phyloP scores from a whole-genome alignment of 2,113 vertebrate genomes.

The Gymnocephalus cernua region DNA sequence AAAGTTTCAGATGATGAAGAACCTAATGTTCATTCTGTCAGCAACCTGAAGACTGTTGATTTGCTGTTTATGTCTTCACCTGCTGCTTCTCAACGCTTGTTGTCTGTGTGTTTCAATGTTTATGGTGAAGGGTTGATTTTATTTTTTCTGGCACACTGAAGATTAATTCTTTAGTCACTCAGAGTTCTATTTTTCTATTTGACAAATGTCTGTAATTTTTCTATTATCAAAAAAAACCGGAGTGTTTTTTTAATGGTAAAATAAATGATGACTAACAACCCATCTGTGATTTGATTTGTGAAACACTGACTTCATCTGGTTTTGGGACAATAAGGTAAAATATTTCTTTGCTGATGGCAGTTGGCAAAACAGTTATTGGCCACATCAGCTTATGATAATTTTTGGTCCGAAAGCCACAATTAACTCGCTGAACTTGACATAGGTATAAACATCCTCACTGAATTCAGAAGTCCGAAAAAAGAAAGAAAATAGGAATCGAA shows the following conservation, averaged over 20 bases:
- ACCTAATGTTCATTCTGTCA: not conserved
- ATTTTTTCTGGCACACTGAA: conserved; percentile 55
- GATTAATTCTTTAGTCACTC: conserved; percentile 55
- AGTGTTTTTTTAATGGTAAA: conserved; percentile 59
- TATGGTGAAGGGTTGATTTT: conserved; percentile 38
- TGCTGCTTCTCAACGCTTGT: conserved; percentile 55
- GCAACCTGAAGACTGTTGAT: not conserved
- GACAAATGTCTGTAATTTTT: conserved; percentile 79
- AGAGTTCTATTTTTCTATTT: conserved; percentile 80
- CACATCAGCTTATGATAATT: not conserved
- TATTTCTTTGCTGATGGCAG: not conserved
- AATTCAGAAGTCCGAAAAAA: not conserved
- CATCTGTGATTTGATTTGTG: not conserved
- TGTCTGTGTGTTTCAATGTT: conserved; percentile 36
- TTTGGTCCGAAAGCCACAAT: not conserved
- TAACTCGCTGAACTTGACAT: not conserved
- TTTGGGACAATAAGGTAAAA: too few relatives aligned
- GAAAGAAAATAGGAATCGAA: too few relatives aligned
- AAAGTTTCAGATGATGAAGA: conserved; percentile 7
- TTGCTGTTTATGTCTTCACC: conserved; percentile 35
- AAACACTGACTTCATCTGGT: not conserved
- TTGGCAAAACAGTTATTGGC: not conserved
- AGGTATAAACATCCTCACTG: not conserved
- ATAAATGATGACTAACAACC: conserved; percentile 23
- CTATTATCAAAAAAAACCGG: conserved; percentile 45